phyloP scores from a whole-genome alignment of 2,113 vertebrate species.

The Talpa occidentalis region DNA sequence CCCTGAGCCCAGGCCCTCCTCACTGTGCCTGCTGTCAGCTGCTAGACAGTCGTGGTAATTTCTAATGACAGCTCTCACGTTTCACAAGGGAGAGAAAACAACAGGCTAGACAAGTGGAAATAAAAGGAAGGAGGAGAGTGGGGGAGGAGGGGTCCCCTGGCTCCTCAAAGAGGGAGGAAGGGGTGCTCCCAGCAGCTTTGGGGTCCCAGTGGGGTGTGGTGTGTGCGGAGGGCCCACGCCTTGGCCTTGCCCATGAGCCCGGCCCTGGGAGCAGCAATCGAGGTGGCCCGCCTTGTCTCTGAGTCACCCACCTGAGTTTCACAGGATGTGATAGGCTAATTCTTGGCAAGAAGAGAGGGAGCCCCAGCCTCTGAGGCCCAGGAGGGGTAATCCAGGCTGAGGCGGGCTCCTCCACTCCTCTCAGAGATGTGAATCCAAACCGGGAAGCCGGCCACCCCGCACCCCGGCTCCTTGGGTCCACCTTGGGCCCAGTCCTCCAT shows the following conservation, averaged over 20 bases:
- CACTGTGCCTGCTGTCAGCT: background rate
- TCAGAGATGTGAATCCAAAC: background rate
- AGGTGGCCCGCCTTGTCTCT: conserved; percentile 51
- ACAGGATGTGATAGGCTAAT: conserved; percentile 65
- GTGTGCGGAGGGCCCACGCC: conserved; percentile 35
- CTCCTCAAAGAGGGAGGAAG: background rate
- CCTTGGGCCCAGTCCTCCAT: rapidly evolving
- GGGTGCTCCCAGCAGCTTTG: background rate
- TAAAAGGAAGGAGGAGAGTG: background rate
- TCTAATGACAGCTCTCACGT: conserved; percentile 69
- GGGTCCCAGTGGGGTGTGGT: background rate
- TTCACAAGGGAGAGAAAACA: conserved; percentile 60
- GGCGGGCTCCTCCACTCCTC: background rate
- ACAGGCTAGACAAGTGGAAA: conserved; percentile 42
- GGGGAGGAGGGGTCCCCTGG: background rate
- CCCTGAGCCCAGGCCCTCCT: background rate
- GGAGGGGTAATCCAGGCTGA: background rate
- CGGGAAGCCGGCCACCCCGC: background rate
- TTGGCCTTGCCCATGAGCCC: conserved; percentile 32
- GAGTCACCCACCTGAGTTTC: conserved; percentile 75
- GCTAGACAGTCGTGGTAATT: background rate
- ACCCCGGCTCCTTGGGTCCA: background rate
- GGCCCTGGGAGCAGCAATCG: conserved; percentile 38
- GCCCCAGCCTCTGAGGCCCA: background rate
- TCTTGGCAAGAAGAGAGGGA: background rate